phyloP scores from a whole-genome alignment of 2,113 vertebrate species.

The Chionomys nivalis region DNA sequence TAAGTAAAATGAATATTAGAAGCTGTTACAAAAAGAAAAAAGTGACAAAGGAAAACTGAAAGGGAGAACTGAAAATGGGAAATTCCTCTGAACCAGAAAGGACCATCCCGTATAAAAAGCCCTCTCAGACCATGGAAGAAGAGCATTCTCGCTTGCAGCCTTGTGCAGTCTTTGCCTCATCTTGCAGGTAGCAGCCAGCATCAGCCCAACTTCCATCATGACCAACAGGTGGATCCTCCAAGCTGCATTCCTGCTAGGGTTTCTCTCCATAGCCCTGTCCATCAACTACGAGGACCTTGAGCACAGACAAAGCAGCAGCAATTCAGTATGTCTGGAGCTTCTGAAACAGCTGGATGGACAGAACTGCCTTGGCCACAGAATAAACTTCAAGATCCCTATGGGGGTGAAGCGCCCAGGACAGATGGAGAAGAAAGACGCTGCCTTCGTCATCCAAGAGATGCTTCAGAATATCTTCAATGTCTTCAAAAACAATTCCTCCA shows the following conservation, averaged over 20 bases:
- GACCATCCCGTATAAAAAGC: slow-evolving; percentile 63
- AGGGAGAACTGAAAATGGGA: slow-evolving; percentile 76
- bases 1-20: not conserved
- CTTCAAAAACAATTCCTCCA: slow-evolving; percentile 32
- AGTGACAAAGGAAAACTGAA: slow-evolving; percentile 80
- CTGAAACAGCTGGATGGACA: not conserved
- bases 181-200: not conserved
- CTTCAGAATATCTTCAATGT: slow-evolving; percentile 56
- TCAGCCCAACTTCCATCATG: slow-evolving; percentile 52
- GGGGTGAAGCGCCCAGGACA: not conserved
- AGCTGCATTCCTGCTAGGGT: slow-evolving; percentile 40
- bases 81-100: slow-evolving; percentile 51
- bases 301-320: not conserved
- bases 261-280: slow-evolving; percentile 27
- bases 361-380: not conserved
- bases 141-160: not conserved
- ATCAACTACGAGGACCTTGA: not conserved
- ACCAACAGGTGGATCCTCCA: not conserved
- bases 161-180: not conserved
- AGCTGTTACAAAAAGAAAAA: not conserved
- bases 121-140: slow-evolving; percentile 30
- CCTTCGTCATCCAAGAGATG: slow-evolving; percentile 51
- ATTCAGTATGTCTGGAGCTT: not conserved
- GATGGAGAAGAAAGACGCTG: not conserved
- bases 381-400: slow-evolving; percentile 23